phyloP scores from a whole-genome alignment of 37 sponge, comb jelly and placozoan genomes.

The Ephydatia muelleri region DNA sequence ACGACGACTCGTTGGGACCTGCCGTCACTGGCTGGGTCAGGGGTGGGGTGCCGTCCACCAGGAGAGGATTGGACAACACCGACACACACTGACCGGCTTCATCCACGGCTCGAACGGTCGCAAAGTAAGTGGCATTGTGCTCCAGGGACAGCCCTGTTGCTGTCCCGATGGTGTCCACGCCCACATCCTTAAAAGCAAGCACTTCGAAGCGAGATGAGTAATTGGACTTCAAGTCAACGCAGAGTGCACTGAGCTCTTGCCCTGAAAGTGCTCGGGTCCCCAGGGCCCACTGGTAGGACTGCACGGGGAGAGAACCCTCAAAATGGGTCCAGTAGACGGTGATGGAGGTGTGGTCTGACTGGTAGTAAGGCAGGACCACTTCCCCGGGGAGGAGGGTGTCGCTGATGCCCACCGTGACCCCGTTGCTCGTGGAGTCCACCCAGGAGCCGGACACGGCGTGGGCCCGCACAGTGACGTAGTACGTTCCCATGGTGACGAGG shows the following conservation, averaged over 20 bases:
- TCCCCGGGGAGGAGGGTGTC: conserved; percentile 46
- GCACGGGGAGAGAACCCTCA: conserved; percentile 69
- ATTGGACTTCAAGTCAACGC: conserved; percentile 29
- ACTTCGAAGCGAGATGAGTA: conserved; percentile 50
- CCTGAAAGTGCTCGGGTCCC: conserved; percentile 16
- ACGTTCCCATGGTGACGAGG: conserved; percentile 44
- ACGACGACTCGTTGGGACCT: conserved; percentile 19
- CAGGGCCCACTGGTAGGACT: conserved; percentile 78
- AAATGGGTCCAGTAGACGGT: conserved; percentile 69
- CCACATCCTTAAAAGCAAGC: conserved; percentile 43
- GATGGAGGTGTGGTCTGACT: conserved; percentile 46
- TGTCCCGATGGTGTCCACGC: conserved; percentile 26
- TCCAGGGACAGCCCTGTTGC: conserved; percentile 30
- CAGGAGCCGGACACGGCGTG: conserved; percentile 63
- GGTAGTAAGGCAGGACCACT: conserved; percentile 41
- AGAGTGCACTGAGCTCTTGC: conserved; percentile 27
- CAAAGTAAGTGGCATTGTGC: conserved; percentile 69
- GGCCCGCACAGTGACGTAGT: conserved; percentile 85
- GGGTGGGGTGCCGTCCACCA: conserved; percentile 76
- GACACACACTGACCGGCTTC: conserved; percentile 69
- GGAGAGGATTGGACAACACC: conserved; percentile 8
- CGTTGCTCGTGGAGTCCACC: conserved; percentile 77
- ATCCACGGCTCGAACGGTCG: conserved; percentile 76
- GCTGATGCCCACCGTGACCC: conserved; percentile 59
- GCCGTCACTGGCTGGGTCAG: conserved; percentile 1